Evolutionary conservation across 2,113 vertebrate genomes (phyloP).

Genomic region (Phoxinus phoxinus): DNA sequence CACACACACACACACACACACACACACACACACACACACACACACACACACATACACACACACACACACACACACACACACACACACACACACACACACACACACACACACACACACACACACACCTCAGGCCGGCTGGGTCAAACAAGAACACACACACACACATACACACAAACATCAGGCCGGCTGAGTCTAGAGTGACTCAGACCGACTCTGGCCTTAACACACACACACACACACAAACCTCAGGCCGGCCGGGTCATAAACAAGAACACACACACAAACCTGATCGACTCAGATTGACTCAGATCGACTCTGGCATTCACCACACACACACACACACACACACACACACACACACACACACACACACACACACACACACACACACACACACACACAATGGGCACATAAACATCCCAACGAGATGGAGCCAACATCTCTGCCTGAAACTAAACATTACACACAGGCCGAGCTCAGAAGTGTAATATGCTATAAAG

Average conservation of each 20-base stretch:
- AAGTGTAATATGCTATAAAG: neutral
- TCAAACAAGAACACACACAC: no score
- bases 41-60: no score
- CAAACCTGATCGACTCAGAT: conserved; percentile 65
- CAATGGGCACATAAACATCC: conserved; percentile 61
- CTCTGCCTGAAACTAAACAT: conserved; percentile 48
- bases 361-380: no score
- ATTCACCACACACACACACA: conserved; percentile 31
- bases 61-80: no score
- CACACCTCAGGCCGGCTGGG: no score
- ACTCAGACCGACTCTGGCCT: no score
- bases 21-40: no score
- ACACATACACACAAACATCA: conserved; percentile 62
- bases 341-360: no score
- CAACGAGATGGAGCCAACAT: conserved; percentile 39
- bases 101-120: no score
- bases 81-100: no score
- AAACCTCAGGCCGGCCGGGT: conserved; percentile 64
- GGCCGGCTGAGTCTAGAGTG: conserved; percentile 58
- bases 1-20: no score
- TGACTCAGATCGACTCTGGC: conserved; percentile 70
- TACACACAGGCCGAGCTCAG: neutral
- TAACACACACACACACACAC: conserved; percentile 39
- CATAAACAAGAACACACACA: conserved; percentile 45
- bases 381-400: neutral